Percentiles rank a stretch among this genome's conserved stretches.
phyloP scores from a whole-genome alignment of 2,888 invertebrate species.

The Hoplodrina ambigua region DNA sequence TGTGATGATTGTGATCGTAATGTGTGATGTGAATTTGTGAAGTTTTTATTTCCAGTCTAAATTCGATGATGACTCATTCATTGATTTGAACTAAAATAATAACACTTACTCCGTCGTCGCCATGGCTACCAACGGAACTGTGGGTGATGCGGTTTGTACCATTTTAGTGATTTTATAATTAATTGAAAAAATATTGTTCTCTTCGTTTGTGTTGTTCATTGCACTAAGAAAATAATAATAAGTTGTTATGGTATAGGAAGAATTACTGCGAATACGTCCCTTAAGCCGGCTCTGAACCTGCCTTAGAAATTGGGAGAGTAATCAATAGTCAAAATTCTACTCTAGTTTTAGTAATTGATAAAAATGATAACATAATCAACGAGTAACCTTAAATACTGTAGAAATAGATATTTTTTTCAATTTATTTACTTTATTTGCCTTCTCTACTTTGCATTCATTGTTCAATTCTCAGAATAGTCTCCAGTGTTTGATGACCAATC shows the following conservation, averaged over 20 bases:
- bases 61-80: neutral
- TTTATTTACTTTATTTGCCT: neutral
- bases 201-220: neutral
- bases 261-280: neutral
- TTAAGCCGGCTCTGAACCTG: neutral
- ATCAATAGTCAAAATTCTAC: constrained; percentile 14
- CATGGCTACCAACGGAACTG: constrained; percentile 46
- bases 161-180: constrained; percentile 11
- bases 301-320: neutral
- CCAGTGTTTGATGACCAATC: neutral
- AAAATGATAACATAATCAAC: constrained; percentile 38
- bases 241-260: neutral
- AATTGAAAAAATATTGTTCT: neutral
- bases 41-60: neutral
- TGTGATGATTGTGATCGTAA: neutral
- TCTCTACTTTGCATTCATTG: neutral
- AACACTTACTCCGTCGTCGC: neutral
- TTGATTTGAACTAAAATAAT: neutral
- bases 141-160: constrained; percentile 38
- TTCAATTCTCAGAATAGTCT: neutral
- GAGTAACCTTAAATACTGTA: constrained; percentile 1
- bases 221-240: neutral
- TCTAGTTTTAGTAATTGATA: constrained; percentile 16
- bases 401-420: neutral
- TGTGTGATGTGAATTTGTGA: neutral